phyloP scores from a whole-genome alignment of 2,797 vertebrate species.

The Yasuhikotakia modesta region DNA sequence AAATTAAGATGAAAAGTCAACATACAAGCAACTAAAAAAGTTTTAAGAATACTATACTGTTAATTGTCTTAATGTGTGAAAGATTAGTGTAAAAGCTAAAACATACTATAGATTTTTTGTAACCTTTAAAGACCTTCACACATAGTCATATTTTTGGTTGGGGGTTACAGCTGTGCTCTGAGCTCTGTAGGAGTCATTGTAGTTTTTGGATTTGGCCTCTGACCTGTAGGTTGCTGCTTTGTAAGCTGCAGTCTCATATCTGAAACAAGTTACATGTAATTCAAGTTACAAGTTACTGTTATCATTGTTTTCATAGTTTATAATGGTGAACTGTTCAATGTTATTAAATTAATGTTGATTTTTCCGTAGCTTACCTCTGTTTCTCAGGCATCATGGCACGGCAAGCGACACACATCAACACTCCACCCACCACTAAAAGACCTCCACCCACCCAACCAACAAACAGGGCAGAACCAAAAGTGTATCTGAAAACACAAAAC shows the following conservation, averaged over 20 bases:
- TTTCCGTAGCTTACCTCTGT: slow-evolving; percentile 68
- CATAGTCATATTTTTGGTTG: slow-evolving; percentile 85
- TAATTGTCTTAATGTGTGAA: background rate
- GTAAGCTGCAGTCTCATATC: slow-evolving; percentile 84
- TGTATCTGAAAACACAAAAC: slow-evolving; percentile 77
- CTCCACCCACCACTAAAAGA: slow-evolving; percentile 82
- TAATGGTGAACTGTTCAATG: no score
- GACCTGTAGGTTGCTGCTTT: slow-evolving; percentile 82
- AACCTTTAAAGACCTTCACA: slow-evolving; percentile 66
- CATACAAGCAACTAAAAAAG: background rate
- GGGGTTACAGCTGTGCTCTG: slow-evolving; percentile 77
- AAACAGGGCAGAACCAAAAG: slow-evolving; percentile 88
- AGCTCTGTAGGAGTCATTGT: slow-evolving; percentile 75
- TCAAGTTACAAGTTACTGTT: background rate
- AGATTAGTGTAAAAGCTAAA: background rate
- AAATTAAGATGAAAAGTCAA: background rate
- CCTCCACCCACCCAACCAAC: slow-evolving; percentile 90
- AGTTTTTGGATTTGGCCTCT: slow-evolving; percentile 66
- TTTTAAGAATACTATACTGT: background rate
- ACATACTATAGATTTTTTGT: background rate
- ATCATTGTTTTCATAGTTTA: no score
- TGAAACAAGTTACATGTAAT: background rate
- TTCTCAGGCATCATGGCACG: slow-evolving; percentile 79
- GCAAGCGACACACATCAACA: slow-evolving; percentile 90
- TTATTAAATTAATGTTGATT: background rate